phyloP scores from a whole-genome alignment of 2,113 vertebrate genomes.

The Pterocles gutturalis region DNA sequence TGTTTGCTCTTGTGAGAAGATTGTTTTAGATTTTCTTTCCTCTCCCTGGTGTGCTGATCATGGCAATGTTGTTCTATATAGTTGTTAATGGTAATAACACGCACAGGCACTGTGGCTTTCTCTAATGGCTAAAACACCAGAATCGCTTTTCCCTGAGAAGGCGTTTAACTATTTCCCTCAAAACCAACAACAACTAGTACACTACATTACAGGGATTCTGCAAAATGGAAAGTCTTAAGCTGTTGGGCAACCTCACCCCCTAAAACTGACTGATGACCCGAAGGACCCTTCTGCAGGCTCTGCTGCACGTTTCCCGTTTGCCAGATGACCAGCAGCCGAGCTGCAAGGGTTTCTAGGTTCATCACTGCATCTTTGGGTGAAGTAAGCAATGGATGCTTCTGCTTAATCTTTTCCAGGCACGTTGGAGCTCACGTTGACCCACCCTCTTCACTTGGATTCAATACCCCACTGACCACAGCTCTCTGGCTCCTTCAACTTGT shows the following conservation, averaged over 20 bases:
- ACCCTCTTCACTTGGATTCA: not conserved
- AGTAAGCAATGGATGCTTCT: not conserved
- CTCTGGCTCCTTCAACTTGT: not conserved
- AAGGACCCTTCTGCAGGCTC: not conserved
- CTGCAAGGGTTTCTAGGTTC: not conserved
- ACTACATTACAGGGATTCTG: not conserved
- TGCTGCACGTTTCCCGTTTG: not conserved
- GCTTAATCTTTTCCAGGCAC: not conserved
- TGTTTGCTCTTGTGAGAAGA: not conserved
- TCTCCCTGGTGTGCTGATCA: not conserved
- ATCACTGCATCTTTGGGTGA: not conserved
- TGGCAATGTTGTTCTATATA: not conserved
- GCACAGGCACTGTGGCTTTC: not conserved
- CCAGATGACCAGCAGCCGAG: not conserved
- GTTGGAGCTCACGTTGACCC: not conserved
- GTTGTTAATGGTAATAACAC: not conserved
- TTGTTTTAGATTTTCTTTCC: not conserved
- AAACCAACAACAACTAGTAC: not conserved
- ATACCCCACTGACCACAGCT: fast-evolving
- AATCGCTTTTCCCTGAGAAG: not conserved
- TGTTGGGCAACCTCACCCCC: not conserved
- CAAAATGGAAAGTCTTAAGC: not conserved
- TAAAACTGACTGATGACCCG: not conserved
- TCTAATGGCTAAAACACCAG: fast-evolving
- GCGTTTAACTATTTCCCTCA: not conserved